Evolutionary conservation across 2,797 vertebrate species (phyloP).

Genomic region (Synanceia verrucosa): DNA sequence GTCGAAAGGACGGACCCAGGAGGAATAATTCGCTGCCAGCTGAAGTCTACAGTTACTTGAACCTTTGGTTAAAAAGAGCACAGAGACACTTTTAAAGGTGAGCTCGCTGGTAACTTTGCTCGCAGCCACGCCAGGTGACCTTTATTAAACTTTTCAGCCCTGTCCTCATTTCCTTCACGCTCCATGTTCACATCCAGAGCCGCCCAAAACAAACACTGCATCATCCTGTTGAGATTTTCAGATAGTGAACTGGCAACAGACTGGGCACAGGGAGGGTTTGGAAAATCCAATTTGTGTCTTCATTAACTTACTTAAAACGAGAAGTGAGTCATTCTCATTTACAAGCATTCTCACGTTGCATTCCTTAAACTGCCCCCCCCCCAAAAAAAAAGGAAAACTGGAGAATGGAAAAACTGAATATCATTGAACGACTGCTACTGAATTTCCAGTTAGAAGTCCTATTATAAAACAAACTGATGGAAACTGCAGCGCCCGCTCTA

Average conservation of each 20-base stretch:
- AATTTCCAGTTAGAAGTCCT: conserved; percentile 26
- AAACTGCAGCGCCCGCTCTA: conserved; percentile 30
- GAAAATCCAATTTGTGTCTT: conserved; percentile 14
- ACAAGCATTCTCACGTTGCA: not conserved
- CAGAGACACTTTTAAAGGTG: not conserved
- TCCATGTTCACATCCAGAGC: conserved; percentile 20
- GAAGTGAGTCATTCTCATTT: not conserved
- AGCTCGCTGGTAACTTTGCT: not conserved
- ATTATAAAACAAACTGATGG: conserved; percentile 42
- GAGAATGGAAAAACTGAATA: not conserved
- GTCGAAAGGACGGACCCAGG: conserved; percentile 23
- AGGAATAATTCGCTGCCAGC: not conserved
- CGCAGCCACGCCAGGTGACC: not conserved
- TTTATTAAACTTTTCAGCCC: conserved; percentile 17
- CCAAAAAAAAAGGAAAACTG: conserved; percentile 1
- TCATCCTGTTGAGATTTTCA: conserved; percentile 2
- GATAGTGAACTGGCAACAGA: not conserved
- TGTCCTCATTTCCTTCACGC: conserved; percentile 18
- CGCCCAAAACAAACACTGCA: conserved; percentile 23
- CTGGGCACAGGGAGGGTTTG: not conserved
- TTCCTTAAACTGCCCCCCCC: conserved; percentile 5
- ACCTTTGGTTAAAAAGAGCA: conserved; percentile 23
- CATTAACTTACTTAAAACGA: not conserved
- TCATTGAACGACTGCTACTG: conserved; percentile 24
- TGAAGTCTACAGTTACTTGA: conserved; percentile 17